These are phyloP conservation scores for Vimba vimba DNA, from an alignment of 2,113 vertebrate genomes.

Conservation along the genomic window DNA sequence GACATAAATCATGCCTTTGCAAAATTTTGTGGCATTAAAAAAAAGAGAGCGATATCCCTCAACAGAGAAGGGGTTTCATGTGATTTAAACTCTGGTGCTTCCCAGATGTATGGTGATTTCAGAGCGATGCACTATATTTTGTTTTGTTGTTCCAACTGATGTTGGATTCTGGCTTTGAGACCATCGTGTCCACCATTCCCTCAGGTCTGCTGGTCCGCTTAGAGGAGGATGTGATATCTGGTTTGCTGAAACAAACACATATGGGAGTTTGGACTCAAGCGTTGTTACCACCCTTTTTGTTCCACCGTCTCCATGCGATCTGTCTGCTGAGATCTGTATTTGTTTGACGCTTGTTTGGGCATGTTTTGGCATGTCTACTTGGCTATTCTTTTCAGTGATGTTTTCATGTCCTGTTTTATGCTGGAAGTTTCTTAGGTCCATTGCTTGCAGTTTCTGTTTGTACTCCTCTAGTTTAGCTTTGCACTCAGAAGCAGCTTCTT, in stretches of 20 bases:
- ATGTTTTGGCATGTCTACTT: neutral
- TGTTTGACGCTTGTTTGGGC: constrained; percentile 15
- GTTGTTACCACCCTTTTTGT: constrained; percentile 62
- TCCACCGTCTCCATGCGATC: constrained; percentile 42
- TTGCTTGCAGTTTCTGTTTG: constrained; percentile 57
- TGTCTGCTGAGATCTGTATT: constrained; percentile 21
- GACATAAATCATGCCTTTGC: neutral
- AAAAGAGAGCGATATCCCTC: neutral
- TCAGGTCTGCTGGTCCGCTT: constrained; percentile 69
- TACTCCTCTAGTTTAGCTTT: constrained; percentile 73
- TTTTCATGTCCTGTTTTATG: neutral
- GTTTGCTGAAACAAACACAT: constrained; percentile 58
- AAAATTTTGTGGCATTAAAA: neutral
- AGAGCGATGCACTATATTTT: constrained; percentile 68
- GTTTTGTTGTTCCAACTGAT: constrained; percentile 32
- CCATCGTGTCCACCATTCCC: constrained; percentile 76
- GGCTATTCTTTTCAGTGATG: neutral
- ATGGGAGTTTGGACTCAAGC: constrained; percentile 54
- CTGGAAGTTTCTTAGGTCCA: constrained; percentile 37
- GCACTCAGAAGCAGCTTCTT: constrained; percentile 66
- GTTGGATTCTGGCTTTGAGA: constrained; percentile 62
- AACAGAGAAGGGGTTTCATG: neutral
- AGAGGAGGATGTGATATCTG: constrained; percentile 65
- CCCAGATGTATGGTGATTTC: constrained; percentile 73
- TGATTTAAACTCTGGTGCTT: constrained; percentile 63